Evolutionary conservation across 2,797 vertebrate species (phyloP), one percentile per base, ranked within the genome.

Genomic region (Rachycentron canadum): DNA sequence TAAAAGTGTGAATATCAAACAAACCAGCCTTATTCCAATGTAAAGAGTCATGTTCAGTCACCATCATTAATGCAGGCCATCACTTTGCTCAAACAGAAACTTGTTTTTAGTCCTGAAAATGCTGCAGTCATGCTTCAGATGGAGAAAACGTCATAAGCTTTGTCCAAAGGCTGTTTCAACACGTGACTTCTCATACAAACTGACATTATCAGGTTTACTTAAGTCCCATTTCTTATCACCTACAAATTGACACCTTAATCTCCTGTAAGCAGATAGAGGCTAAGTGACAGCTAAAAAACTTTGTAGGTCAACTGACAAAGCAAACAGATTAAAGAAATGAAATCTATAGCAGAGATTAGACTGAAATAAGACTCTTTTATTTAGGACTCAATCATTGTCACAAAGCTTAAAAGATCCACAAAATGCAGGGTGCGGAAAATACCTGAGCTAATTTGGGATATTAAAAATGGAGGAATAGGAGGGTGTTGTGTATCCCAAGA

Each of bases 211-310:
- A 52, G 53, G 62, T 81, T 78, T 81, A 67, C 67, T 84, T 73
- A 69, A 83, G 52, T 50, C 47, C 66, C 53, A 61, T 36, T 74
- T 71, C 11, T 43, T 69, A 84, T 66, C 67, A 57, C 55, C 50
- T n/a, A 40, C 36, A 81, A 83, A 77, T 76, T 64, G 85, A 57
- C 68, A 25, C 40, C 19, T 49, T 81, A 73, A 86, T 85, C 80
- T 77, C 49, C 28, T 41, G 61, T 38, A 32, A 68, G 64, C 41
- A 73, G 57, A 72, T 78, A 53, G 41, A 64, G 60, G 63, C 70
- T 43, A 58, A 77, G 67, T 72, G 62, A 82, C 49, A 68, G 59
- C 50, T 76, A 41, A 63, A 62, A 70, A 59, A 47, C 64, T 83
- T 40, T 61, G 21, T 38, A 74, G 82, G 85, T 86, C 69, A 75